Percentiles rank a stretch among this genome's conserved stretches.
Evolutionary conservation across 2,888 invertebrate species (phyloP).

Genomic region (Strigamia crassipes): DNA sequence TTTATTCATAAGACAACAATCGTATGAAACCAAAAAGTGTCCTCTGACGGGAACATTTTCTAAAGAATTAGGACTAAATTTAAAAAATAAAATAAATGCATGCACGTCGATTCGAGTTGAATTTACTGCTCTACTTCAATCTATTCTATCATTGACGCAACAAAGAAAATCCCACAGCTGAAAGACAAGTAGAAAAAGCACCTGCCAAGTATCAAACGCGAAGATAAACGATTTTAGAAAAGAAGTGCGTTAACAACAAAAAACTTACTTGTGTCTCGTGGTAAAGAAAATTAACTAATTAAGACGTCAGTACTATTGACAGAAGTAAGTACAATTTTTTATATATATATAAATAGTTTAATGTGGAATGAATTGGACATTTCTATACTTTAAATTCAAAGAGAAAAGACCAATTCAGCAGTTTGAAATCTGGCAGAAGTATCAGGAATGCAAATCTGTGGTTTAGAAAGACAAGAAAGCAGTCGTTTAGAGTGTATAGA

Average conservation of each 20-base stretch:
- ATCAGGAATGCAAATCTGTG: too few relatives aligned
- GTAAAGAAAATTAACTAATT: neutral
- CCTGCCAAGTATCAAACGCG: neutral
- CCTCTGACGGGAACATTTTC: neutral
- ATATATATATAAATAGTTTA: too few relatives aligned
- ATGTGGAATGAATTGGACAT: too few relatives aligned
- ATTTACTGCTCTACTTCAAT: neutral
- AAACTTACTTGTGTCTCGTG: neutral
- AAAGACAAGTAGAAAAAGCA: neutral
- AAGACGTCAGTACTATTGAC: neutral
- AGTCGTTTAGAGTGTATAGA: too few relatives aligned
- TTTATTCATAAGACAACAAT: neutral
- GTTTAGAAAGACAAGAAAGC: too few relatives aligned
- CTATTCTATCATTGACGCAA: neutral
- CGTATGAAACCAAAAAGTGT: neutral
- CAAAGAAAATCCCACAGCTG: slow-evolving; percentile 13
- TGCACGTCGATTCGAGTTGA: neutral
- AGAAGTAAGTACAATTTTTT: too few relatives aligned
- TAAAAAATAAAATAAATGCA: too few relatives aligned
- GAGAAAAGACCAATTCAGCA: neutral
- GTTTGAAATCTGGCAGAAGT: too few relatives aligned
- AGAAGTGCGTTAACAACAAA: too few relatives aligned
- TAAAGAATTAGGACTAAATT: too few relatives aligned
- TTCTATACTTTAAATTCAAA: neutral
- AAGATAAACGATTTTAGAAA: neutral